Percentiles rank a stretch among this genome's conserved stretches.
phyloP scores from a whole-genome alignment of 2,888 invertebrate genomes.

The Campoplex nolae region DNA sequence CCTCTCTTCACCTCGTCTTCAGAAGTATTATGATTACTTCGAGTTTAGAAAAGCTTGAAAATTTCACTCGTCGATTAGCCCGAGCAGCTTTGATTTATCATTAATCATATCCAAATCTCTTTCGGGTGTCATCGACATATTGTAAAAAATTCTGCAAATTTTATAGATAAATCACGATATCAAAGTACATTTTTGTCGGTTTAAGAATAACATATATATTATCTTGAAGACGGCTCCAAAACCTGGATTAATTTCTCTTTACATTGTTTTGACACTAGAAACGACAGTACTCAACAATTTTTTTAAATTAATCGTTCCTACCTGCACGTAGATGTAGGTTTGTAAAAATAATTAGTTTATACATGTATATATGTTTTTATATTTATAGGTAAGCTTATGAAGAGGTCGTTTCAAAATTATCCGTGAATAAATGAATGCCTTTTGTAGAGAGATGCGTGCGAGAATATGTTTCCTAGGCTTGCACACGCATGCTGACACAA shows the following conservation, averaged over 20 bases:
- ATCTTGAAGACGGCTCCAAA: too few species aligned
- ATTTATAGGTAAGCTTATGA: not conserved
- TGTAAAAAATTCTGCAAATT: too few species aligned
- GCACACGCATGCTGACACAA: not conserved
- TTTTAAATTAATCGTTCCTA: not conserved
- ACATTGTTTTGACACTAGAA: too few species aligned
- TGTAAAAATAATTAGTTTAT: not conserved
- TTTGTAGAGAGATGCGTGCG: slow-evolving; percentile 42
- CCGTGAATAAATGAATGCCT: slow-evolving; percentile 63
- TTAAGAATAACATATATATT: too few species aligned
- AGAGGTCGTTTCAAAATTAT: slow-evolving; percentile 45
- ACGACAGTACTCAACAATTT: not conserved
- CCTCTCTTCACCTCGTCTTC: not conserved
- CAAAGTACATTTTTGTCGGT: too few species aligned
- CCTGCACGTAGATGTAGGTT: not conserved
- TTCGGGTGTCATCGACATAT: too few species aligned
- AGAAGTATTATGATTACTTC: not conserved
- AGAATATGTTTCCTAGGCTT: slow-evolving; percentile 32
- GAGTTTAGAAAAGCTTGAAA: too few species aligned
- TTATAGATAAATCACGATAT: too few species aligned
- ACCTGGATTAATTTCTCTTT: too few species aligned
- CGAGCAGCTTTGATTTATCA: too few species aligned
- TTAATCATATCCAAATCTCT: too few species aligned
- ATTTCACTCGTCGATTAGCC: too few species aligned
- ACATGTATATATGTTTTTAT: not conserved